Conservation (phyloP, 2,113 vertebrate species). For the Otocyon megalotis region DNA sequence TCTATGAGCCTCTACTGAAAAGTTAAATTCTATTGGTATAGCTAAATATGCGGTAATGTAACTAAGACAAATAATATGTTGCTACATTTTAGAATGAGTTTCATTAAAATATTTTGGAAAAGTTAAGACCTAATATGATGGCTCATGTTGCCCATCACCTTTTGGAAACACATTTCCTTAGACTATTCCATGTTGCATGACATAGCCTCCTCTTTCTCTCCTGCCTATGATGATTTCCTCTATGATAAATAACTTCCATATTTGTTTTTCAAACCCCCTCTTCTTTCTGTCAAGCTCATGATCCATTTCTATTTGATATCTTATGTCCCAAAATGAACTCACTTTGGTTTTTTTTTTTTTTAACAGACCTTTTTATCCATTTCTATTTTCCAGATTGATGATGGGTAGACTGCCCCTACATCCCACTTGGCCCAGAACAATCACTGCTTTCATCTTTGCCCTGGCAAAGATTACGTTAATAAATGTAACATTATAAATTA, state of each 20-base stretch:
- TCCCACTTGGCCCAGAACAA: neutral
- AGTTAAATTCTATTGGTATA: neutral
- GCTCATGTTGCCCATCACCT: neutral
- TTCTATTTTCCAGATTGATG: neutral
- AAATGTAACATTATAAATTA: too few relatives aligned
- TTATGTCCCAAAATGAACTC: neutral
- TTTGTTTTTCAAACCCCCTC: neutral
- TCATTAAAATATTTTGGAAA: slow-evolving; percentile 43
- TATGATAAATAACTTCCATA: neutral
- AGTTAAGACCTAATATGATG: neutral
- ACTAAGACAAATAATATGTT: neutral
- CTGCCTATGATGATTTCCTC: neutral
- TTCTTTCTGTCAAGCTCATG: neutral
- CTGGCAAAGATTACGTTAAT: neutral
- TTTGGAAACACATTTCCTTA: neutral
- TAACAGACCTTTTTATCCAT: neutral
- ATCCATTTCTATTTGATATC: neutral
- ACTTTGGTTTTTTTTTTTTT: too few relatives aligned
- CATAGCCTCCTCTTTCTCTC: neutral
- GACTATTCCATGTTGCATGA: neutral
- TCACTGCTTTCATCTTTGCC: neutral
- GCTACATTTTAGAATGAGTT: neutral
- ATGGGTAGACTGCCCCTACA: neutral
- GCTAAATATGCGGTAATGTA: neutral
- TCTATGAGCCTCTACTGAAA: neutral